These are phyloP conservation scores for Cyrtorhinus lividipennis DNA, from an alignment of 1,140 invertebrate genomes.

Conservation along the genomic window DNA sequence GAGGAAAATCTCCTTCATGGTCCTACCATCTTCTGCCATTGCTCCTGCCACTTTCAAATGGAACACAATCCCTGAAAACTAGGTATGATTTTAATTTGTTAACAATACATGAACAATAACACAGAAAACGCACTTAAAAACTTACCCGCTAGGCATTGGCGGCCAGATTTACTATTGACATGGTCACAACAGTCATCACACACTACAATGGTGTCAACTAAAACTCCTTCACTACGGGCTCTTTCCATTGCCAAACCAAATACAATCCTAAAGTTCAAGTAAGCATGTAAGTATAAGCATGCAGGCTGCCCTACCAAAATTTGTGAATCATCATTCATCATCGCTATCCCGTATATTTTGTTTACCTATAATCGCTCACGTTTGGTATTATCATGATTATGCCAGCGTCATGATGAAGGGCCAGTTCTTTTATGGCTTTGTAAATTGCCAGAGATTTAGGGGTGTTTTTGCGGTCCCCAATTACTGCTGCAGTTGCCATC, in stretches of 20 bases:
- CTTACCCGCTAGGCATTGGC: not conserved
- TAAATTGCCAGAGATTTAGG: not conserved
- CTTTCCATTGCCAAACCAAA: conserved; percentile 30
- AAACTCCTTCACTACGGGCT: conserved; percentile 26
- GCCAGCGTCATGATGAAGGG: conserved; percentile 21
- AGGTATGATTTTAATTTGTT: no score
- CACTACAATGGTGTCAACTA: not conserved
- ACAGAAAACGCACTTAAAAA: no score
- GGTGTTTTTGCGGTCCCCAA: conserved; percentile 32
- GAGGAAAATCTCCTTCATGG: not conserved
- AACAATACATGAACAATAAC: no score
- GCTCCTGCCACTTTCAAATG: conserved; percentile 6
- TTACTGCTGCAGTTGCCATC: conserved; percentile 49
- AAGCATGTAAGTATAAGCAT: not conserved
- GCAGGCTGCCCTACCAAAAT: not conserved
- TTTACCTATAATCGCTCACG: conserved; percentile 23
- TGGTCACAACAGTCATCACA: not conserved
- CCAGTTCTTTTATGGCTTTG: conserved; percentile 6
- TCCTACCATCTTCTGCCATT: not conserved
- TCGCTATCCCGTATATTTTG: not conserved
- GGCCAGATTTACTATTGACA: not conserved
- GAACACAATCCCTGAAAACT: not conserved
- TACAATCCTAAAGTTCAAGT: conserved; percentile 20
- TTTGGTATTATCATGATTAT: conserved; percentile 28
- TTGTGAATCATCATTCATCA: not conserved